Base-by-base conservation (phyloP, 92 coral and sea anemone genomes). In the Porites lobata region DNA sequence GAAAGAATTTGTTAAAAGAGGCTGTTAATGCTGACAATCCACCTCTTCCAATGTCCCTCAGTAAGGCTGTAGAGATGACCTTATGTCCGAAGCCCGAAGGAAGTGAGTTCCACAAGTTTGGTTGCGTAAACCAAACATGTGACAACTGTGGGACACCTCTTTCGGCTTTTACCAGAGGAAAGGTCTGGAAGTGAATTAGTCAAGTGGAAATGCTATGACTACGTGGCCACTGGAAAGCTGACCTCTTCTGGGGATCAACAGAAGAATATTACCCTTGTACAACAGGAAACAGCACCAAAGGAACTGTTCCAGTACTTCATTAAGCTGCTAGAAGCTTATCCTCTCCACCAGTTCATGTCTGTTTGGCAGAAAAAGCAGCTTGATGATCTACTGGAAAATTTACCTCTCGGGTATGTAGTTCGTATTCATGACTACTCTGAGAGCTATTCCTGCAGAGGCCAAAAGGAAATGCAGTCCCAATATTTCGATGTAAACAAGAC, bases 271-370 rank as follows among this genome's bases (percentile, higher is more conserved):
- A 58, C 82, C 8, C 89, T 85, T 18, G 89, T 85, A 26, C 89
- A 85, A 7, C 75, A 85, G 82, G 89, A 75, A 85, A 85, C 89
- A 9, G 19, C 72, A 8, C 82, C 76, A 65, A 85, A 85, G 26
- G 89, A 85, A 53, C 89, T 85, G 47, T 85, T 75, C 65, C 89
- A 85, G 82, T 85, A 85, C 53, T 85, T 85, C 63, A 65, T 85
- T 51, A 61, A 85, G 75, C 65, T 85, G 75, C 75, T 85, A 50
- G 82, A 85, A 9, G 54, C 20, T 53, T 85, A 75, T n/a, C 89
- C 82, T 64, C 70, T 43, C 18, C 89, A 85, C 67, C 89, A 85
- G 89, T 85, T 85, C 68, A 85, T 85, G 83, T 76, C 89, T 50
- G 38, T 85, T 11, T 53, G 58, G 58, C 58, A 53, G 12, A 53